Percentiles rank a stretch among this genome's conserved stretches.
Conservation (phyloP, 2,797 vertebrate genomes). For the Macropus fuliginosus region DNA sequence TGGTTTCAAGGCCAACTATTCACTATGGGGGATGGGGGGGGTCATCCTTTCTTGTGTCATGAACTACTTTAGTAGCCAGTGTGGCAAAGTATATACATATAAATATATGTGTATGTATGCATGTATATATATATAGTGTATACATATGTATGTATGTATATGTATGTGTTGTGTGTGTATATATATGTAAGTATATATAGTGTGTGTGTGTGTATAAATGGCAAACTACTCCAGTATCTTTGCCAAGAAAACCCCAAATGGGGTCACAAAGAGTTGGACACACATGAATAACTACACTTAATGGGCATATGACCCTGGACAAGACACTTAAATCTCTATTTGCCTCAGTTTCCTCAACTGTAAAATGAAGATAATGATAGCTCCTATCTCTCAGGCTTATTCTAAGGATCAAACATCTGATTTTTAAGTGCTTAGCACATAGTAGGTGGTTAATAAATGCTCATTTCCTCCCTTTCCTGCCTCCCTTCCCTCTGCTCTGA, state of each 20-base stretch:
- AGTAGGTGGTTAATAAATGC: not conserved
- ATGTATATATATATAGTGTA: too few species aligned
- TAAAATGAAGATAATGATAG: not conserved
- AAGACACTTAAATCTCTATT: not conserved
- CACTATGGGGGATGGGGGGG: not conserved
- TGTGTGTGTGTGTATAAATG: too few species aligned
- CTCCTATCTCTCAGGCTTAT: not conserved
- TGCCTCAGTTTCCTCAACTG: not conserved
- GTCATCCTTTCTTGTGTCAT: not conserved
- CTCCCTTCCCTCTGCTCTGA: not conserved
- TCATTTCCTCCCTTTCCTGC: not conserved
- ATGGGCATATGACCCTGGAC: not conserved
- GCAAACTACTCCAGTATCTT: not conserved
- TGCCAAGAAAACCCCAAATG: not conserved
- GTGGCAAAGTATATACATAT: not conserved
- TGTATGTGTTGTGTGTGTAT: too few species aligned
- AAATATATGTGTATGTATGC: not conserved
- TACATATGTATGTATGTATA: too few species aligned
- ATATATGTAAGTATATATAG: too few species aligned
- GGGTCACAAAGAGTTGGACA: not conserved
- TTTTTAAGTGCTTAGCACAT: not conserved
- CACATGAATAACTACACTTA: not conserved
- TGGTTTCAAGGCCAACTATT: not conserved
- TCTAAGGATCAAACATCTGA: not conserved
- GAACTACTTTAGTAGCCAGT: not conserved